These are phyloP conservation scores for Tauraco erythrolophus DNA, from an alignment of 2,113 vertebrate species.

Conservation along the genomic window DNA sequence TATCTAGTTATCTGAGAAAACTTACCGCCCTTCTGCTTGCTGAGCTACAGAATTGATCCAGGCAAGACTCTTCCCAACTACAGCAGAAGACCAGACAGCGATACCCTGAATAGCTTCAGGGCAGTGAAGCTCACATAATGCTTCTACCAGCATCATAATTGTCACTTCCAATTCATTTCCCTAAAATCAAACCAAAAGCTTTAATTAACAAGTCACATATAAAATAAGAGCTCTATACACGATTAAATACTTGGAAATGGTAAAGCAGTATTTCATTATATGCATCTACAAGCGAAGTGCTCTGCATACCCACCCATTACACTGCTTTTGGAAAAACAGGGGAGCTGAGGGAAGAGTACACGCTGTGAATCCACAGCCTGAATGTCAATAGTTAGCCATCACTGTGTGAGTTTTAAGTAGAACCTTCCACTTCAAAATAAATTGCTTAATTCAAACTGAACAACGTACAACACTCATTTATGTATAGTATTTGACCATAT, in stretches of 20 bases:
- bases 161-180: slow-evolving; percentile 93
- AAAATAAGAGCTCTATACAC: not conserved
- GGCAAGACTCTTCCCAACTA: slow-evolving; percentile 86
- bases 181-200: slow-evolving; percentile 66
- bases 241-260: not conserved
- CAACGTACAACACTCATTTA: not conserved
- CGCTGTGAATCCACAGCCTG: not conserved
- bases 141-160: slow-evolving; percentile 93
- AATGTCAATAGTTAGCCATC: rapidly evolving
- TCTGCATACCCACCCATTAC: not conserved
- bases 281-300: not conserved
- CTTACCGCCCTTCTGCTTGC: slow-evolving; percentile 95
- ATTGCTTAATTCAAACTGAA: not conserved
- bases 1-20: not conserved
- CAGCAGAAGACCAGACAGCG: slow-evolving; percentile 88
- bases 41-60: slow-evolving; percentile 94
- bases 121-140: slow-evolving; percentile 93
- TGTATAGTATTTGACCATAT: not conserved
- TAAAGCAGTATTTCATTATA: not conserved
- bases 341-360: not conserved
- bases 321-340: not conserved
- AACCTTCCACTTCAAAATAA: not conserved
- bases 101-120: slow-evolving; percentile 97
- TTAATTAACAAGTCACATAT: not conserved
- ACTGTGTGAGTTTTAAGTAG: not conserved